Evolutionary conservation across 2,888 invertebrate species (phyloP).

Genomic region (Philereme transversata): DNA sequence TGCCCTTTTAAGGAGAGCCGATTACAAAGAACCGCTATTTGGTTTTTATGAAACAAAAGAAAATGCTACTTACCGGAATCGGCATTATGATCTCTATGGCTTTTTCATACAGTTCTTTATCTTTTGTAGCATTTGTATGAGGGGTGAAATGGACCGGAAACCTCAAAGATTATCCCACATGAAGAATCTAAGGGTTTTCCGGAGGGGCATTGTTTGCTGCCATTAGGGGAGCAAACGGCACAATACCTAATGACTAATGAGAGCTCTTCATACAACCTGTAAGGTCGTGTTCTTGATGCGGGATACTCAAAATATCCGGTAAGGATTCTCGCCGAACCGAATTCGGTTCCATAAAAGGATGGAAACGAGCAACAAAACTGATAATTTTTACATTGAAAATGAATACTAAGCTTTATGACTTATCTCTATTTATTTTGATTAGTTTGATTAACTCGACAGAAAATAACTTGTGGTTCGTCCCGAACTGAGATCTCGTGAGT

Average conservation of each 20-base stretch:
- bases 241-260: conserved; percentile 64
- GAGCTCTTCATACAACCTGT: conserved; percentile 48
- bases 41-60: no score
- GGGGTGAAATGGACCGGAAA: conserved; percentile 4
- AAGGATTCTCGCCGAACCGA: background rate
- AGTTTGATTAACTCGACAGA: no score
- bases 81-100: no score
- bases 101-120: conserved; percentile 22
- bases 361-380: background rate
- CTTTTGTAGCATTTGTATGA: background rate
- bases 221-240: conserved; percentile 63
- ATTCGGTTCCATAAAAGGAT: background rate
- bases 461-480: no score
- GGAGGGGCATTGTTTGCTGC: conserved; percentile 55
- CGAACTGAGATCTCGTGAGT: no score
- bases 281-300: background rate
- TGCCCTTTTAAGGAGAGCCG: no score
- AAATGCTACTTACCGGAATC: no score
- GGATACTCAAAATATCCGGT: background rate
- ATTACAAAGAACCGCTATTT: no score
- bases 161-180: background rate
- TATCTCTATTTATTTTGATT: no score
- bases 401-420: background rate
- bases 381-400: background rate
- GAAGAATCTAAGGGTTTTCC: conserved; percentile 40